Evolutionary conservation across 2,888 invertebrate genomes (phyloP).

Genomic region (Drosophila planitibia): DNA sequence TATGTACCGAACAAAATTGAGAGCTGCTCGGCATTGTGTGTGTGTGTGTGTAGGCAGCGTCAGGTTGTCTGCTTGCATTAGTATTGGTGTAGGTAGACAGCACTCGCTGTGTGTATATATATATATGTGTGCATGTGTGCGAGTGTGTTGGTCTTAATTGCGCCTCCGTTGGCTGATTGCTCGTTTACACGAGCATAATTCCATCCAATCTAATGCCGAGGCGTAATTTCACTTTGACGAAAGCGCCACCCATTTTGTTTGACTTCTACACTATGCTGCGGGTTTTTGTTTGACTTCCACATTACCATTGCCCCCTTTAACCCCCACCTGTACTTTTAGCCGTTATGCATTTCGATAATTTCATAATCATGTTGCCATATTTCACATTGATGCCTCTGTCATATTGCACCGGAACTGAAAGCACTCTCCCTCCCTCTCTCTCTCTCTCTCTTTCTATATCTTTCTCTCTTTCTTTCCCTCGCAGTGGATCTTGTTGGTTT

Average conservation of each 20-base stretch:
- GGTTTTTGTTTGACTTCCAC: slow-evolving; percentile 2
- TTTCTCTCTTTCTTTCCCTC: slow-evolving; percentile 3
- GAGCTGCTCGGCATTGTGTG: slow-evolving; percentile 4
- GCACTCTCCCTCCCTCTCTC: slow-evolving; percentile 7
- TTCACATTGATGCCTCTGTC: slow-evolving; percentile 65
- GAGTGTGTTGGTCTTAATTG: slow-evolving; percentile 64
- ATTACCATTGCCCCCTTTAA: background rate
- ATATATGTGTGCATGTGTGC: background rate
- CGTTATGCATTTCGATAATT: slow-evolving; percentile 57
- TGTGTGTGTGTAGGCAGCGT: slow-evolving; percentile 52
- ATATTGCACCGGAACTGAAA: slow-evolving; percentile 69
- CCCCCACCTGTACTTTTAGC: background rate
- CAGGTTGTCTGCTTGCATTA: slow-evolving; percentile 48
- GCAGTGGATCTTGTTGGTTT: slow-evolving; percentile 10
- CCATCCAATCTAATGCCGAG: slow-evolving; percentile 80
- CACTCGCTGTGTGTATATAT: slow-evolving; percentile 10
- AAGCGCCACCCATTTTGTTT: slow-evolving; percentile 76
- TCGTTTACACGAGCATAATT: slow-evolving; percentile 68
- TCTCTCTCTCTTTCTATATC: slow-evolving; percentile 4
- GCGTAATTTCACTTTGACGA: slow-evolving; percentile 74
- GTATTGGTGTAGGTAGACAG: slow-evolving; percentile 49
- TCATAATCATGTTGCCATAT: slow-evolving; percentile 78
- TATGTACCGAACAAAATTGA: slow-evolving; percentile 1
- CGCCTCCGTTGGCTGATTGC: slow-evolving; percentile 66
- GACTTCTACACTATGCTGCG: slow-evolving; percentile 7